These are phyloP conservation scores for Tauraco hartlaubi DNA, from an alignment of 2,797 vertebrate genomes.

Conservation along the genomic window DNA sequence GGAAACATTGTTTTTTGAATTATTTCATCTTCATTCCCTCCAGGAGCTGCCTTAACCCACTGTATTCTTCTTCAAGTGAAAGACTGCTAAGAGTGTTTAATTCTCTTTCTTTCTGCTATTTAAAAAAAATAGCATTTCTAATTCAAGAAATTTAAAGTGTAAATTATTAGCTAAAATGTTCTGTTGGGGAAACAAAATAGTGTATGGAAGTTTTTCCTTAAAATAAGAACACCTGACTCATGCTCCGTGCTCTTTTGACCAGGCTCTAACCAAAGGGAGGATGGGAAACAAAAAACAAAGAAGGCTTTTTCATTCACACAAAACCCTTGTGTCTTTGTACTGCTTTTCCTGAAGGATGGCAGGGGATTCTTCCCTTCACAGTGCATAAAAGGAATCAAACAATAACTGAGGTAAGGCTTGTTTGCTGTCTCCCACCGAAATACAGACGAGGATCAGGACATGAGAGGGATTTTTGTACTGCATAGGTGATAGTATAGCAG, in stretches of 20 bases:
- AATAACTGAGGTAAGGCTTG: not conserved
- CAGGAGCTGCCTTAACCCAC: not conserved
- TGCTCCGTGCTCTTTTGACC: not conserved
- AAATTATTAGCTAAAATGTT: not conserved
- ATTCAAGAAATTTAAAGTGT: not conserved
- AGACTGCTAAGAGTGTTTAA: not conserved
- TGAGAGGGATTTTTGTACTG: not conserved
- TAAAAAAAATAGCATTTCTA: not conserved
- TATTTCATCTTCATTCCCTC: not conserved
- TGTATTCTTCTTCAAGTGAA: not conserved
- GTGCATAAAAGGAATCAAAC: not conserved
- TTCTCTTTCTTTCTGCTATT: not conserved
- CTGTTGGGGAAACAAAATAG: not conserved
- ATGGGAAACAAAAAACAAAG: not conserved
- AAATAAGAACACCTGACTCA: not conserved
- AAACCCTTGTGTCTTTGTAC: not conserved
- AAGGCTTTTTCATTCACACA: not conserved
- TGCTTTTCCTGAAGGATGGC: not conserved
- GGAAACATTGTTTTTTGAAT: not conserved
- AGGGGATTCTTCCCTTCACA: fast-evolving
- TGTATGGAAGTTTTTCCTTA: not conserved
- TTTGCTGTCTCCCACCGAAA: not conserved
- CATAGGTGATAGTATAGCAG: fast-evolving
- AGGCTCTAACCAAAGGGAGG: not conserved
- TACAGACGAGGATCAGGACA: not conserved